These are phyloP conservation scores for Leptopilina syphax DNA, from an alignment of 2,888 invertebrate species.

Conservation along the genomic window DNA sequence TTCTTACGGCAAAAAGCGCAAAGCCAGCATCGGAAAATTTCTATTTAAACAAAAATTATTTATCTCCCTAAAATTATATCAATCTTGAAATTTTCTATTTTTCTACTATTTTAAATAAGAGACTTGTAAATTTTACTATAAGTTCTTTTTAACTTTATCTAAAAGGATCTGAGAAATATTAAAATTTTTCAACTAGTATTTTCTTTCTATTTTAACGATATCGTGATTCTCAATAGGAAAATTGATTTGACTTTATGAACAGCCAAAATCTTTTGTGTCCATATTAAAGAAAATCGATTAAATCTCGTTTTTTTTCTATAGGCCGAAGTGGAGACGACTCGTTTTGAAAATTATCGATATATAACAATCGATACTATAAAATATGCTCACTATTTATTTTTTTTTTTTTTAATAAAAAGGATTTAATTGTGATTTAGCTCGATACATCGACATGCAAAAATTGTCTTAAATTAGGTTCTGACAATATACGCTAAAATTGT, in stretches of 20 bases:
- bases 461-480: constrained; percentile 53
- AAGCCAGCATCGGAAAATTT: too few relatives aligned
- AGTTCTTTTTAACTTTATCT: background rate
- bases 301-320: background rate
- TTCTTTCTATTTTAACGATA: background rate
- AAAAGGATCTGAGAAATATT: constrained; percentile 2
- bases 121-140: too few relatives aligned
- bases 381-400: constrained; percentile 41
- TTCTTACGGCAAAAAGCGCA: too few relatives aligned
- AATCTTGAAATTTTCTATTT: too few relatives aligned
- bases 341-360: constrained; percentile 31
- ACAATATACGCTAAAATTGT: constrained; percentile 56
- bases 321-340: constrained; percentile 40
- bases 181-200: background rate
- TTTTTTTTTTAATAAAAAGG: background rate
- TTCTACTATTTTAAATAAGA: too few relatives aligned
- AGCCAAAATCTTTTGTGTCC: background rate
- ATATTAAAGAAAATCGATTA: background rate
- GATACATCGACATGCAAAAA: constrained; percentile 66
- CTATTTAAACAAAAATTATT: too few relatives aligned
- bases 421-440: constrained; percentile 51
- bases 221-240: background rate
- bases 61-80: too few relatives aligned
- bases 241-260: background rate
- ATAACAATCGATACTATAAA: constrained; percentile 41